These are phyloP conservation scores for Astropecten irregularis DNA, from an alignment of 53 echinoderm and acorn worm genomes.

Conservation along the genomic window DNA sequence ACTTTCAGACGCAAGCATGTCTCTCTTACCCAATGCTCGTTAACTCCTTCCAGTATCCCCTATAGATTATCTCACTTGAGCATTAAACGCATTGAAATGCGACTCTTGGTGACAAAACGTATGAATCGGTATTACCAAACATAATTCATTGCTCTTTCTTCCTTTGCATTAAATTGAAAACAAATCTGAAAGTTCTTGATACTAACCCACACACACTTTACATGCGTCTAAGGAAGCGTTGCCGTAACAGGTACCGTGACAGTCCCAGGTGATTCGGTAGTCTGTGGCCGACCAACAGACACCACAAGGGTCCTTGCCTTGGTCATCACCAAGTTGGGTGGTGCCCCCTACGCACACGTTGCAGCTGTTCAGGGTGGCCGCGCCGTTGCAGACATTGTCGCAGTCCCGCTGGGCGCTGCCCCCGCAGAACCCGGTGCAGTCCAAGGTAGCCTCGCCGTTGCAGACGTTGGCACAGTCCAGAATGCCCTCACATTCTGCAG, in stretches of 20 bases:
- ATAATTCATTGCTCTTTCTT: too few species aligned
- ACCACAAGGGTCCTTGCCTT: slow-evolving; percentile 59
- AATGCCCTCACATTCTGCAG: slow-evolving; percentile 3
- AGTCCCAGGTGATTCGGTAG: slow-evolving; percentile 66
- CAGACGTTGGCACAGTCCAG: slow-evolving; percentile 68
- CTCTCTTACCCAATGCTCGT: too few species aligned
- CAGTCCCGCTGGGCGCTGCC: slow-evolving; percentile 67
- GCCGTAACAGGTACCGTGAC: slow-evolving; percentile 77
- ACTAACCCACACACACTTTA: slow-evolving; percentile 79
- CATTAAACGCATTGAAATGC: too few species aligned
- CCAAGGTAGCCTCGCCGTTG: slow-evolving; percentile 46
- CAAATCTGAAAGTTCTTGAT: too few species aligned
- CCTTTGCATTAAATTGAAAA: too few species aligned
- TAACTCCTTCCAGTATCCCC: too few species aligned
- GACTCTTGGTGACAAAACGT: too few species aligned
- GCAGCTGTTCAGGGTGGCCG: slow-evolving; percentile 61
- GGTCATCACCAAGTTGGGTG: slow-evolving; percentile 21
- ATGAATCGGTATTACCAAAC: too few species aligned
- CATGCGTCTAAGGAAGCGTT: slow-evolving; percentile 69
- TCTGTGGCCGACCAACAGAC: slow-evolving; percentile 20
- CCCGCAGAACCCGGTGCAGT: slow-evolving; percentile 65
- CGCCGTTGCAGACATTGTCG: slow-evolving; percentile 57
- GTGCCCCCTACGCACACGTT: slow-evolving; percentile 56
- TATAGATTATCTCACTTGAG: too few species aligned
- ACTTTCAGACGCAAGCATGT: too few species aligned